Base-by-base conservation (phyloP, 2,888 invertebrate species). In the Eulithis prunata region DNA sequence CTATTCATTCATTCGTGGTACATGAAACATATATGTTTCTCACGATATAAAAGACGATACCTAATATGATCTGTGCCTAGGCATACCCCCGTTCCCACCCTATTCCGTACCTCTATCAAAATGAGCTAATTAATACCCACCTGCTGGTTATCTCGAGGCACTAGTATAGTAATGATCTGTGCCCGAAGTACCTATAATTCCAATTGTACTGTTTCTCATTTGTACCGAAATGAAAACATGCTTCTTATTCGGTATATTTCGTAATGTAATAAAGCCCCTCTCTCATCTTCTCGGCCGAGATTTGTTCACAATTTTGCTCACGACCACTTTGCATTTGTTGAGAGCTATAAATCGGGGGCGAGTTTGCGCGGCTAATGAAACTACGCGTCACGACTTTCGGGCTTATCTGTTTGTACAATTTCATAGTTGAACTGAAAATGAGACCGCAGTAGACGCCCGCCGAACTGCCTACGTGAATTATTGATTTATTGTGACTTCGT, bases 291-390 rank as follows among this genome's bases (percentile, higher is more conserved):
- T 79, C 77, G 73, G 78, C 67, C 72, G 77, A 78, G 80, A 82
- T 86, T 86, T 84, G 83, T 85, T 85, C 80, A 82, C 81, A 85
- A 83, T 84, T 85, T 81, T 77, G 79, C 77, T 81, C 78, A 83
- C 80, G 82, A 84, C 78, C 72, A 79, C 78, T 82, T 82, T 84
- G 79, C 83, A 82, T 83, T 82, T 78, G 80, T 75, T 74, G 77
- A 75, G 77, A 75, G 81, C 76, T 69, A 82, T 85, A 85, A 85
- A 87, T 87, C 83, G 81, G 76, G 78, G 75, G 73, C 77, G 70
- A 72, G 85, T 79, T 83, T 83, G 79, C 79, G 78, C 75, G 79
- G 80, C 80, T 87, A 88, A 89, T 87, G 84, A 85, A 87, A 88
- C 82, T 81, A 79, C 80, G 81, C 82, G 83, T 87, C 83, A 84